These are phyloP conservation scores for Neocrepidodera transversa DNA, from an alignment of 2,888 invertebrate genomes.

Conservation along the genomic window DNA sequence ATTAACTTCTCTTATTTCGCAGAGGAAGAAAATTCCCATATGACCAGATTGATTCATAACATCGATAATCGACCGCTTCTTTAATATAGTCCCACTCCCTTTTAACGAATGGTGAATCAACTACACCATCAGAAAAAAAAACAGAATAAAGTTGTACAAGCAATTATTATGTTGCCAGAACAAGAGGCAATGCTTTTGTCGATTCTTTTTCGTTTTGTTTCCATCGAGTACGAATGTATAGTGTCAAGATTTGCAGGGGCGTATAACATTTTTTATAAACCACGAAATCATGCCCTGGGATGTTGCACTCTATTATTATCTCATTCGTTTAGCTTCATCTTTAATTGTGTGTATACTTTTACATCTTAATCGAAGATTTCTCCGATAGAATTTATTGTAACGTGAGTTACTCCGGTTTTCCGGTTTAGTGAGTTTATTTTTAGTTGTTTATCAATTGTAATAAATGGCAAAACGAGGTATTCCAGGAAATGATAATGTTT, in stretches of 20 bases:
- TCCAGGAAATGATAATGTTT: not conserved
- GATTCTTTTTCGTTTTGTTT: slow-evolving; percentile 36
- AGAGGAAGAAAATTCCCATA: too few relatives aligned
- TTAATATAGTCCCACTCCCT: slow-evolving; percentile 12
- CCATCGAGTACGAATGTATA: slow-evolving; percentile 29
- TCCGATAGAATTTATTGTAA: slow-evolving; percentile 28
- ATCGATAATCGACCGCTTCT: slow-evolving; percentile 18
- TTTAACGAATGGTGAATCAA: slow-evolving; percentile 31
- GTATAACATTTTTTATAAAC: slow-evolving; percentile 47
- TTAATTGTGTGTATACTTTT: slow-evolving; percentile 50
- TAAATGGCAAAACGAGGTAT: not conserved
- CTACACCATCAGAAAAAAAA: slow-evolving; percentile 35
- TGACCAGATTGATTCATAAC: slow-evolving; percentile 17
- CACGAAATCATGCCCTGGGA: slow-evolving; percentile 47
- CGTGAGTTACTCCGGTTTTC: slow-evolving; percentile 17
- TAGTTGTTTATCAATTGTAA: not conserved
- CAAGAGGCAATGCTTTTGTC: slow-evolving; percentile 38
- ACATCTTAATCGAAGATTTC: slow-evolving; percentile 47
- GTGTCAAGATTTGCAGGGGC: slow-evolving; percentile 49
- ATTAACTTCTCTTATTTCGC: too few relatives aligned
- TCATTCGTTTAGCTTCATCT: slow-evolving; percentile 49
- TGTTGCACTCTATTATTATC: slow-evolving; percentile 52
- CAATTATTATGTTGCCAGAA: slow-evolving; percentile 44
- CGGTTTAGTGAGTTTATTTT: not conserved
- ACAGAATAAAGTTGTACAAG: slow-evolving; percentile 37